Evolutionary conservation across 1,140 invertebrate species (phyloP).

Genomic region (Parasteatoda tepidariorum): DNA sequence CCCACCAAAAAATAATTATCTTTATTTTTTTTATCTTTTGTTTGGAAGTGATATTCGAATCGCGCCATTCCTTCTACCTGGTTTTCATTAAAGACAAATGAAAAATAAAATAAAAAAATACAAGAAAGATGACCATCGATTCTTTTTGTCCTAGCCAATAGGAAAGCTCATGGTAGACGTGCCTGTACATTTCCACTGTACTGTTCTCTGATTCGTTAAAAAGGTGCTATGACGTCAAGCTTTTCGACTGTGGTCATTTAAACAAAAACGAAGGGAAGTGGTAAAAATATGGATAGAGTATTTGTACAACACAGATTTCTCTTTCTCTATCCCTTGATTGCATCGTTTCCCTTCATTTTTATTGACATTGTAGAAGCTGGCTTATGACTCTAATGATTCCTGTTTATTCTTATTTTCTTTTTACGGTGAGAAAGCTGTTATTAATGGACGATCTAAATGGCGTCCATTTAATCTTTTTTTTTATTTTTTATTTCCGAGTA

Average conservation of each 20-base stretch:
- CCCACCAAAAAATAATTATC: conserved; percentile 34
- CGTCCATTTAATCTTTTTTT: no score
- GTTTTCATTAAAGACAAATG: neutral
- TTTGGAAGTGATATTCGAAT: no score
- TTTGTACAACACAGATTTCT: neutral
- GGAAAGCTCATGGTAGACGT: neutral
- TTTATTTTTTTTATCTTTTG: no score
- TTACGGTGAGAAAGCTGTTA: no score
- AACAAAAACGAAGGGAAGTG: neutral
- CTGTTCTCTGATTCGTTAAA: neutral
- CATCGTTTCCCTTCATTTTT: neutral
- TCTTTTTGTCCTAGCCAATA: no score
- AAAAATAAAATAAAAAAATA: neutral
- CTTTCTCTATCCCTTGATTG: neutral
- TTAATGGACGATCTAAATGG: no score
- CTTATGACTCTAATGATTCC: neutral
- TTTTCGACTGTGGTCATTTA: neutral
- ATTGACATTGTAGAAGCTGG: neutral
- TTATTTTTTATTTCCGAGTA: no score
- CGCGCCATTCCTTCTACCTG: neutral
- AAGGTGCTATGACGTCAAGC: neutral
- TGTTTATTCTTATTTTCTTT: no score
- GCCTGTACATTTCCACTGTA: neutral
- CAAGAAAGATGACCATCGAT: neutral
- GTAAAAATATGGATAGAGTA: neutral